phyloP scores from a whole-genome alignment of 2,113 vertebrate genomes.

The Pterocles orientalis region DNA sequence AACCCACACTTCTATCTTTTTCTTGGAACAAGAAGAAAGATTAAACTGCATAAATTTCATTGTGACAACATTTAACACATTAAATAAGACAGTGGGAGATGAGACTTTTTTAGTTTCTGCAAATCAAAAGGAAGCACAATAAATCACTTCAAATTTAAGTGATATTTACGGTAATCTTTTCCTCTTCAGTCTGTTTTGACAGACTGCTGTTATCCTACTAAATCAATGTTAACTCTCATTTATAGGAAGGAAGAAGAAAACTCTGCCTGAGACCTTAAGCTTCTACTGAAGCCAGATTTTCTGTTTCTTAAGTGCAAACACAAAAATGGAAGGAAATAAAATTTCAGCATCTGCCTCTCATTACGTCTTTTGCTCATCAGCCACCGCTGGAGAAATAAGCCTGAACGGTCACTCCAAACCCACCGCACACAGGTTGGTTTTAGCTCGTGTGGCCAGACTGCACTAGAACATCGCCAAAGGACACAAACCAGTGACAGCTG shows the following conservation, averaged over 20 bases:
- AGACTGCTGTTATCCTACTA: neutral
- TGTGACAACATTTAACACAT: neutral
- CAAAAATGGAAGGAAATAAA: neutral
- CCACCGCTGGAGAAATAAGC: neutral
- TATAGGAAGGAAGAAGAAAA: neutral
- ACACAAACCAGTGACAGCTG: neutral
- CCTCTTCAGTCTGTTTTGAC: neutral
- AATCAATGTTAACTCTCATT: neutral
- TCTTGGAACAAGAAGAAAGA: neutral
- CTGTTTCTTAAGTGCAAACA: neutral
- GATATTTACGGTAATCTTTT: neutral
- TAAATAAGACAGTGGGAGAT: neutral
- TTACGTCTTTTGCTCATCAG: neutral
- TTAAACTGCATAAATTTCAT: neutral
- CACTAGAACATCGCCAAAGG: neutral
- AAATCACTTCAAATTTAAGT: neutral
- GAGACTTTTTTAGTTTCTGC: neutral
- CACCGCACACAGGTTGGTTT: fast-evolving
- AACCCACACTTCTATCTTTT: neutral
- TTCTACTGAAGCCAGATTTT: neutral
- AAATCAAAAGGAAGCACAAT: neutral
- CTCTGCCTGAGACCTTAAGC: neutral
- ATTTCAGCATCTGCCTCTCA: neutral
- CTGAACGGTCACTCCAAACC: neutral
- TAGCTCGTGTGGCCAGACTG: fast-evolving